phyloP scores from a whole-genome alignment of 2,113 vertebrate genomes.

The Crotalus helleri region DNA sequence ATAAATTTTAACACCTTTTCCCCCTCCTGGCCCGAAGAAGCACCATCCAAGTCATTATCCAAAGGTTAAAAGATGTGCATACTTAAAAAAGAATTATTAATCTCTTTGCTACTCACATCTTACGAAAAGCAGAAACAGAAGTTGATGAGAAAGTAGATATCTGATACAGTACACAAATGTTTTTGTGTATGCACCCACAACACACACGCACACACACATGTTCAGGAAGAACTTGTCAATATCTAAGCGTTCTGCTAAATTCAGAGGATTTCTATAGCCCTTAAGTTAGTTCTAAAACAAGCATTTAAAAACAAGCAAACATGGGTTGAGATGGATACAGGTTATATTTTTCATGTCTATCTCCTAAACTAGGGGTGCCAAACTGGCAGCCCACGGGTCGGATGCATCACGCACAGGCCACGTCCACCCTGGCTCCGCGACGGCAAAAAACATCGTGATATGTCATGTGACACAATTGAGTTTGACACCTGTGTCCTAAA shows the following conservation, averaged over 20 bases:
- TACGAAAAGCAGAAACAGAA: conserved; percentile 1
- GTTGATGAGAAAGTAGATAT: not conserved
- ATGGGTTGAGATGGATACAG: not conserved
- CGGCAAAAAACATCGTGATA: too few species aligned
- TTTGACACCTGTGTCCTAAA: not conserved
- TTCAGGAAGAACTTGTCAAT: too few species aligned
- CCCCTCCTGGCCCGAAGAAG: not conserved
- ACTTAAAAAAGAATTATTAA: not conserved
- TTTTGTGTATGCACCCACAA: too few species aligned
- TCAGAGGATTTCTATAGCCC: not conserved
- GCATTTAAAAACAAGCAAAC: not conserved
- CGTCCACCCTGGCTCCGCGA: too few species aligned
- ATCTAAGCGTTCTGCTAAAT: not conserved
- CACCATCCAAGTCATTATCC: not conserved
- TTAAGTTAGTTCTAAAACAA: not conserved
- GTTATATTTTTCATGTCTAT: not conserved
- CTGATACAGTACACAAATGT: not conserved
- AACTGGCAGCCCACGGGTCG: too few species aligned
- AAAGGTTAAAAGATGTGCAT: not conserved
- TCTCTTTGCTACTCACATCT: not conserved
- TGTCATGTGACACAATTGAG: too few species aligned
- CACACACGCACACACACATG: too few species aligned
- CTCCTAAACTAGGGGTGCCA: not conserved
- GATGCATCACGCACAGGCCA: too few species aligned
- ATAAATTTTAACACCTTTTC: not conserved